phyloP scores from a whole-genome alignment of 1,140 invertebrate genomes.

The Epicauta chinensis region DNA sequence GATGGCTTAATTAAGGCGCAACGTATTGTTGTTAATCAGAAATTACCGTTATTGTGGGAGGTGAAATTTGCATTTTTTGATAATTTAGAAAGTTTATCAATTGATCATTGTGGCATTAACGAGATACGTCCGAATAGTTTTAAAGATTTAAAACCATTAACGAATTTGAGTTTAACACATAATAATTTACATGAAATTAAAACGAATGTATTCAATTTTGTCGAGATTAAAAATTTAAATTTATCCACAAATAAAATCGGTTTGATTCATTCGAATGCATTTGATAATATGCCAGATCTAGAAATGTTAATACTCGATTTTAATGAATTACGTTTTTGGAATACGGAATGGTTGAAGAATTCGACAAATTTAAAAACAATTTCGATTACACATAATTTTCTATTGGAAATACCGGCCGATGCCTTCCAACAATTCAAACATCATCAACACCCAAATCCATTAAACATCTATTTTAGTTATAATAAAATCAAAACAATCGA shows the following conservation, averaged over 20 bases:
- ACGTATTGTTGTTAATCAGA: slow-evolving; percentile 12
- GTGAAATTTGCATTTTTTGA: slow-evolving; percentile 10
- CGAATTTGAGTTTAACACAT: slow-evolving; percentile 18
- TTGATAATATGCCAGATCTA: slow-evolving; percentile 24
- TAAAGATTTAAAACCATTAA: slow-evolving; percentile 6
- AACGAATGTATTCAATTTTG: slow-evolving; percentile 17
- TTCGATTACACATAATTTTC: slow-evolving; percentile 22
- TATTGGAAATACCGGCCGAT: slow-evolving; percentile 18
- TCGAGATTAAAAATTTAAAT: slow-evolving; percentile 19
- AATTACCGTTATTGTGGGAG: slow-evolving; percentile 6
- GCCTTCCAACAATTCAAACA: slow-evolving; percentile 14
- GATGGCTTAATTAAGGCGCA: slow-evolving; percentile 4
- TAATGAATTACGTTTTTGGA: slow-evolving; percentile 19
- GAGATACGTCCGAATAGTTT: slow-evolving; percentile 19
- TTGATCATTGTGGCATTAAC: slow-evolving; percentile 17
- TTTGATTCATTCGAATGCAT: slow-evolving; percentile 16
- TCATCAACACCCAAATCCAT: neutral
- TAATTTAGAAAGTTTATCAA: slow-evolving; percentile 9
- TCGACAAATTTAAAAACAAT: slow-evolving; percentile 15
- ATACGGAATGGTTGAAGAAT: slow-evolving; percentile 15
- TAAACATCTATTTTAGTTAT: slow-evolving; percentile 21
- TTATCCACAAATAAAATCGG: slow-evolving; percentile 19
- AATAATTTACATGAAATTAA: slow-evolving; percentile 19
- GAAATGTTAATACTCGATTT: slow-evolving; percentile 18
- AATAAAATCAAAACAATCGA: slow-evolving; percentile 23